A percentile compares a stretch with the other conserved stretches of the same genome.
phyloP scores from a whole-genome alignment of 2,113 vertebrate genomes.

The Embiotoca jacksoni region DNA sequence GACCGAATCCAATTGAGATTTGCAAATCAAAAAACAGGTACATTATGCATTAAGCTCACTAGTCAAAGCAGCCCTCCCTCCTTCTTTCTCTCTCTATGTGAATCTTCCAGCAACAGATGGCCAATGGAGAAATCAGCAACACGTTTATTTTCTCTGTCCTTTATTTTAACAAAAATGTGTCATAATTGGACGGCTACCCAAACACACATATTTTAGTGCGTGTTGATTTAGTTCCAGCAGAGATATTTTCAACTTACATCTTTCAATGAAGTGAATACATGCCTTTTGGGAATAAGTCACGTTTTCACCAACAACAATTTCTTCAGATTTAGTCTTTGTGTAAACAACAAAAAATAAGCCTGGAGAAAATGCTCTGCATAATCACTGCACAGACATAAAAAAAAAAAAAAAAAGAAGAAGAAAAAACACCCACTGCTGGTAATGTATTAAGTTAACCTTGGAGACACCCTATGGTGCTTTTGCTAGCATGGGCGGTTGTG shows the following conservation, averaged over 20 bases:
- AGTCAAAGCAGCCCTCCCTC: conserved; percentile 49
- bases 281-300: conserved; percentile 38
- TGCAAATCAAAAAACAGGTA: conserved; percentile 60
- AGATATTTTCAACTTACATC: conserved; percentile 72
- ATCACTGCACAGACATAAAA: conserved; percentile 2
- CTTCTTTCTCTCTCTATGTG: conserved; percentile 62
- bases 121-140: conserved; percentile 81
- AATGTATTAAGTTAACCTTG: conserved; percentile 67
- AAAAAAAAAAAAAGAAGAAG: background rate
- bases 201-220: conserved; percentile 73
- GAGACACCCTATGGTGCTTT: conserved; percentile 44
- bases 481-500: conserved; percentile 2
- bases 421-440: conserved; percentile 13
- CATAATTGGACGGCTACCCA: conserved; percentile 75
- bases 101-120: conserved; percentile 83
- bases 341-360: conserved; percentile 15
- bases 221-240: conserved; percentile 65
- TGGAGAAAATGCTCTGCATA: conserved; percentile 13
- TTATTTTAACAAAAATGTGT: conserved; percentile 79
- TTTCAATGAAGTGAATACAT: conserved; percentile 31
- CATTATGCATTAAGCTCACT: conserved; percentile 49
- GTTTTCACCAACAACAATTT: conserved; percentile 34
- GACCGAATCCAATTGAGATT: conserved; percentile 18
- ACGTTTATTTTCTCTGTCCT: conserved; percentile 82
- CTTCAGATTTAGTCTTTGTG: conserved; percentile 25